Conservation (phyloP, 2,888 invertebrate species). For the Helleia helle region DNA sequence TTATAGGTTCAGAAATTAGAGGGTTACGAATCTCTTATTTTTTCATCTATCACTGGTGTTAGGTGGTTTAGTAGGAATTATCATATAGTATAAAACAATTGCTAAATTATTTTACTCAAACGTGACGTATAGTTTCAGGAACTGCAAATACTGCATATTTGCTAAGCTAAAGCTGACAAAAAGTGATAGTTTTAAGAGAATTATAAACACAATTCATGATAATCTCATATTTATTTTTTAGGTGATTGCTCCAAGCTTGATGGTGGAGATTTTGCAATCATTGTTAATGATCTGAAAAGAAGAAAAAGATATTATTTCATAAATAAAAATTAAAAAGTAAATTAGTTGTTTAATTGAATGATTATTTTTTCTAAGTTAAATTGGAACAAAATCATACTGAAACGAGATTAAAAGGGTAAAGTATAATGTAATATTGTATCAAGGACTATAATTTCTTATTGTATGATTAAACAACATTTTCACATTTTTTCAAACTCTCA, state of each 20-base stretch:
- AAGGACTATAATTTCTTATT: no score
- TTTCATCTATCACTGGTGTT: background rate
- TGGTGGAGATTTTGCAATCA: conserved; percentile 57
- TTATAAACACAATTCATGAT: background rate
- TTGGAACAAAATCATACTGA: no score
- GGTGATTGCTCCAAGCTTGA: conserved; percentile 47
- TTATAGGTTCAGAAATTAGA: background rate
- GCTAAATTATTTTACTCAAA: conserved; percentile 2
- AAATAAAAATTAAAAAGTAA: background rate
- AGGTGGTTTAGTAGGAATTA: conserved; percentile 15
- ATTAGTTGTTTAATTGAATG: background rate
- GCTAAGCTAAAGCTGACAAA: conserved; percentile 21
- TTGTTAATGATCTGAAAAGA: conserved; percentile 59
- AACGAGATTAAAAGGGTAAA: no score
- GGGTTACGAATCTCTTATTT: background rate
- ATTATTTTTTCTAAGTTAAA: background rate
- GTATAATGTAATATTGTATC: no score
- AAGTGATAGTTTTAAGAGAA: background rate
- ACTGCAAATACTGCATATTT: conserved; percentile 19
- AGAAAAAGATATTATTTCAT: conserved; percentile 8
- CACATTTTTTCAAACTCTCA: conserved; percentile 5
- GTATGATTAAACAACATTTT: background rate
- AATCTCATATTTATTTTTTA: conserved; percentile 39
- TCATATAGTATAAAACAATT: conserved; percentile 4
- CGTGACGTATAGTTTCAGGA: conserved; percentile 11